These are phyloP conservation scores for Erythrocercus mccallii DNA, from an alignment of 2,113 vertebrate species.

Conservation along the genomic window DNA sequence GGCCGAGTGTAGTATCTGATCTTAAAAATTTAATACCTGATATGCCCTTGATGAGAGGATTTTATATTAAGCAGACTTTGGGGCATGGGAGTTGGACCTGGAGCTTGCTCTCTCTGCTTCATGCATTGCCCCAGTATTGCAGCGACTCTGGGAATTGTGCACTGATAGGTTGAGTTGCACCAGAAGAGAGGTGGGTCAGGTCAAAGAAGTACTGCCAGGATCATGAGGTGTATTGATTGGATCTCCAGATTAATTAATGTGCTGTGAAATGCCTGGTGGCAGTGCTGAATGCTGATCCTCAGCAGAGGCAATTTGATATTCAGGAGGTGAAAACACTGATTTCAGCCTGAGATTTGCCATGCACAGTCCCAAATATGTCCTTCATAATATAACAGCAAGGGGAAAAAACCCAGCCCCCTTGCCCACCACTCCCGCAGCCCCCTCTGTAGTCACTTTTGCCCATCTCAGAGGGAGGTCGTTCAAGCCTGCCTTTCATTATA, in stretches of 20 bases:
- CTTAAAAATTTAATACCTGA: background rate
- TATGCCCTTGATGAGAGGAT: background rate
- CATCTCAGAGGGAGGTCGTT: background rate
- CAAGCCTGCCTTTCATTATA: background rate
- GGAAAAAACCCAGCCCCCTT: background rate
- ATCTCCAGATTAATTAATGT: background rate
- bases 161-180: background rate
- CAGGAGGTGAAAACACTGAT: background rate
- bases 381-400: background rate
- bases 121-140: background rate
- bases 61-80: background rate
- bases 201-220: background rate
- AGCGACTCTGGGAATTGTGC: background rate
- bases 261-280: background rate
- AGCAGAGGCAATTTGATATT: background rate
- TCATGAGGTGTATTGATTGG: fast-evolving
- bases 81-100: background rate
- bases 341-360: background rate
- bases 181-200: background rate
- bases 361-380: background rate
- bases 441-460: background rate
- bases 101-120: background rate
- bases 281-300: background rate
- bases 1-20: background rate
- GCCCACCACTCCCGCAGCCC: background rate